Base-by-base conservation (phyloP, 64 coral and sea anemone genomes). In the Montipora cactus region DNA sequence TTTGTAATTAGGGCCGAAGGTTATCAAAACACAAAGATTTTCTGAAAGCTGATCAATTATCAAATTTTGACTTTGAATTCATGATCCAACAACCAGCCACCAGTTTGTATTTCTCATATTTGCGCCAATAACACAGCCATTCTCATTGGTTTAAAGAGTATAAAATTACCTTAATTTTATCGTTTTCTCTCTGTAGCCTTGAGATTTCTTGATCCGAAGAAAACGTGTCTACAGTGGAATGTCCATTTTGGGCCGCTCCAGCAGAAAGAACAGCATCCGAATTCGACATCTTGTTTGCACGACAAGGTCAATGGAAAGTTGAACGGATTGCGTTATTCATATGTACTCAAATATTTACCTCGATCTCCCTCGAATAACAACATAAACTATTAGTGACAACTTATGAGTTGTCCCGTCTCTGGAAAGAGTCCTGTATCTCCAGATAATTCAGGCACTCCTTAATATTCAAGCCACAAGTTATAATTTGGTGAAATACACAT, bases 291-390 rank as follows among this genome's bases (percentile, higher is more conserved):
- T 3, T 72, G 13, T 66, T 50, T 71, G 66, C 4, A 2, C 23
- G 59, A 50, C 7, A 20, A 20, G 66, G 66, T 86, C 66, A 72
- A 71, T 86, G 70, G 70, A 71, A 59, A 19, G 64, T 50, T 10
- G 64, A 86, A 18, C 82, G 70, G 64, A 85, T 85, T 6, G 45
- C 44, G 7, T 5, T 71, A 49, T 86, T 67, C 59, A 1, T 55
- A 55, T 10, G 52, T 55, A 4, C 52, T 84, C 16, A 86, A 86
- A 86, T 72, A 71, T 86, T 72, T 86, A 69, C 66, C 37, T 48
- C 81, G 19, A n/a, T 78, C 5, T 48, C 2, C 46, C 46, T 47
- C 19, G 11, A 19, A 15, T 5, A 19, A 2, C 4, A 86, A 6
- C 18, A 6, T 68, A 15, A 64, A 14, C 59, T 64, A 37, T 37